Percentiles rank a stretch among this genome's conserved stretches.
Conservation (phyloP, 2,888 invertebrate genomes). For the Dryococelus australis region DNA sequence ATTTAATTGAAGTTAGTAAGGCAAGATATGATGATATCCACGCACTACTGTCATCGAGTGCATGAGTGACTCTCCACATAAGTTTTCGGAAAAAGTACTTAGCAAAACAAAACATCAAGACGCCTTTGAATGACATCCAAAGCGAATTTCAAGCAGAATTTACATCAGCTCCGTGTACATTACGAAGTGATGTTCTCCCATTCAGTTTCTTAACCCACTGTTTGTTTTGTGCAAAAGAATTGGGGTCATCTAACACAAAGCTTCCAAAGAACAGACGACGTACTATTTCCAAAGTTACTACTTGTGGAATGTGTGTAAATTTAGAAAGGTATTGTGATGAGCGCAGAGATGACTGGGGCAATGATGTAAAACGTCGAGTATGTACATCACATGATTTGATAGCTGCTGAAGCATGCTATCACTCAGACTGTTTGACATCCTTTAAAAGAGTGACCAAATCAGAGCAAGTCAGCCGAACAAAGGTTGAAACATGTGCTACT, state of each 20-base stretch:
- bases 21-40: slow-evolving; percentile 6
- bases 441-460: neutral
- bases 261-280: slow-evolving; percentile 18
- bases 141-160: neutral
- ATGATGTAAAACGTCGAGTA: neutral
- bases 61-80: neutral
- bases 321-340: slow-evolving; percentile 20
- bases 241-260: neutral
- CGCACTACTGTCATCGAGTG: neutral
- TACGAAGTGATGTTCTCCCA: neutral
- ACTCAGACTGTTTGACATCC: slow-evolving; percentile 2
- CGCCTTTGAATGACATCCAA: neutral
- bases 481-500: slow-evolving; percentile 19
- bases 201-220: neutral
- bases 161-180: neutral
- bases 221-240: slow-evolving; percentile 18
- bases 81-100: neutral
- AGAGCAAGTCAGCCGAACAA: neutral
- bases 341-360: slow-evolving; percentile 2
- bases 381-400: slow-evolving; percentile 21
- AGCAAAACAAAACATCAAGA: slow-evolving; percentile 17
- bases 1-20: slow-evolving; percentile 19
- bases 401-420: slow-evolving; percentile 18
- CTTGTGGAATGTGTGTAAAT: slow-evolving; percentile 8
- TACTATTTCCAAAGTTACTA: neutral